Conservation (phyloP, 2,888 invertebrate genomes). For the Strigamia maritima region DNA sequence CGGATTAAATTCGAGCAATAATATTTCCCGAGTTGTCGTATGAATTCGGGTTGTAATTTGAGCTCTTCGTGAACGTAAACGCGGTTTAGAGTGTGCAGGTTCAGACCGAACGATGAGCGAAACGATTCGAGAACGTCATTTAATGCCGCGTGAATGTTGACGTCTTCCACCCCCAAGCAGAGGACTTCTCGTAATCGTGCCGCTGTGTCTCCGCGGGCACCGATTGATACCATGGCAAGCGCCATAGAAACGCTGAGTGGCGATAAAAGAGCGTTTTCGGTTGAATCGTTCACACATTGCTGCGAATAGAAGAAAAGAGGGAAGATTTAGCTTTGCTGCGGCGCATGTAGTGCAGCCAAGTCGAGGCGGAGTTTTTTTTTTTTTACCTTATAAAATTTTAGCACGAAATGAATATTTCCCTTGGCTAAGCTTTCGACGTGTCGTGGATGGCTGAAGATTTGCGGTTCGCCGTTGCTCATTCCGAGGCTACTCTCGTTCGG, state of each 20-base stretch:
- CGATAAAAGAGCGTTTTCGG: conserved; percentile 52
- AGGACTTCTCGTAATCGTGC: conserved; percentile 27
- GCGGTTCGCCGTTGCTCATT: conserved; percentile 35
- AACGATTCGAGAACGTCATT: conserved; percentile 34
- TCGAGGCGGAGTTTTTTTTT: not conserved
- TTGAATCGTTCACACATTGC: conserved; percentile 45
- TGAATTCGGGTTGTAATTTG: conserved; percentile 31
- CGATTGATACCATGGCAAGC: conserved; percentile 52
- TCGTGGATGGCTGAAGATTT: conserved; percentile 34
- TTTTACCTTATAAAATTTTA: conserved; percentile 36
- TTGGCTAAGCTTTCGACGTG: conserved; percentile 36
- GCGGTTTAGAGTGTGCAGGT: conserved; percentile 11
- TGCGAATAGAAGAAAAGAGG: not conserved
- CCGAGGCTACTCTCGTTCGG: not conserved
- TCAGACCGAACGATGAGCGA: not conserved
- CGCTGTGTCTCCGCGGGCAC: conserved; percentile 50
- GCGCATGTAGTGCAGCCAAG: not conserved
- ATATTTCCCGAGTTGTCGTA: conserved; percentile 56
- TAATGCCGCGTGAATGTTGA: conserved; percentile 35
- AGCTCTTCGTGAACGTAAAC: conserved; percentile 37
- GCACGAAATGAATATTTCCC: conserved; percentile 38
- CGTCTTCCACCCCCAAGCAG: conserved; percentile 25
- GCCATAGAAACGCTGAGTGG: conserved; percentile 53
- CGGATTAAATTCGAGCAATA: conserved; percentile 65
- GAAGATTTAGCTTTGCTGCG: not conserved